Evolutionary conservation across 2,888 invertebrate species (phyloP), one percentile per base, ranked within the genome.

Genomic region (Drosophila barbarae): DNA sequence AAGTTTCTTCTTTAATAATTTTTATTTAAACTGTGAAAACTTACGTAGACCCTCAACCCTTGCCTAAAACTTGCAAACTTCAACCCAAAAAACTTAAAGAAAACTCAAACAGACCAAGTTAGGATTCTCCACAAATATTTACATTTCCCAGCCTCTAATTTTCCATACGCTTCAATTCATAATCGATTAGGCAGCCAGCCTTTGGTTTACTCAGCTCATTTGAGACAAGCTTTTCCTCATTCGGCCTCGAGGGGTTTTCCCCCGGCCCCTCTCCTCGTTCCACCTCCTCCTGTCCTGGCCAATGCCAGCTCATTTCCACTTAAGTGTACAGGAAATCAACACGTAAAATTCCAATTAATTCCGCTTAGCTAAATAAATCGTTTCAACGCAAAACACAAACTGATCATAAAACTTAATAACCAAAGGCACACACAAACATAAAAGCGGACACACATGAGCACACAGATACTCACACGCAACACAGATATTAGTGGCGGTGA

Each of bases 311-410:
- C 39, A 36, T 18, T 58, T 39, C 36, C 38, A 58, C 50, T 69
- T 35, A 39, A 59, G 50, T 66, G 44, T 36, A 32, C 34, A 34
- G 49, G 76, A 85, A 86, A 84, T 84, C 86, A 82, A 82, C 86
- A 82, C 86, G 81, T 86, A 82, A 86, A 82, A 86, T 76, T 82
- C 83, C 86, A 84, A 82, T 82, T 82, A 84, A 86, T 86, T 82
- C 64, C 74, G 83, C 79, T 82, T 78, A 82, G 83, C 76, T 79
- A 84, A 86, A 86, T 84, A 82, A 82, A 86, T 85, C 86, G 81
- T 78, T 82, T 84, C 83, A 68, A 76, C 76, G 70, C 86, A 84
- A 86, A 84, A 84, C 86, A 84, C 80, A 82, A 82, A 82, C 85
- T 76, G 86, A 86, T 82, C 86, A 82, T 82, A 82, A 82, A 82